Base-by-base conservation (phyloP, 2,797 vertebrate genomes). In the Potorous gilbertii region DNA sequence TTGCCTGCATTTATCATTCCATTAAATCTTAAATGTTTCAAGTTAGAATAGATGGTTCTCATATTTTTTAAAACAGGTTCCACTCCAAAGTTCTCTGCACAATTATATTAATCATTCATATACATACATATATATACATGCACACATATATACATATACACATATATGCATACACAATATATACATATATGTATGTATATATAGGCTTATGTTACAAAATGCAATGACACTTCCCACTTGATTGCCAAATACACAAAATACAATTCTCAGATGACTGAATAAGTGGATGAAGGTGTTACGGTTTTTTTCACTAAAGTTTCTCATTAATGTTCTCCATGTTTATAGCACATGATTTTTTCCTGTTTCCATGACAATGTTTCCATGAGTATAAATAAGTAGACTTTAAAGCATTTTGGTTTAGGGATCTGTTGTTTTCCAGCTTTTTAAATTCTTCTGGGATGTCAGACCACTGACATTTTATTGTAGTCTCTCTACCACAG, bases 401-500 rank as follows among this genome's bases (percentile, higher is more conserved):
- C 40, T 96, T 97, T 97, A 96, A 98, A 97, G 95, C 91, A 95
- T 94, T 95, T 96, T 96, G 96, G 96, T 94, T 93, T 96, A 97
- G 92, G n/a, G 59, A 96, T 74, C 90, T 2, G 46, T 93, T 92
- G 96, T 4, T 94, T 96, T 96, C 97, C 1, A 0, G 94, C 95
- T 97, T 94, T 96, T 91, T 95, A 97, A 97, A 94, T 90, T 95
- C 92, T 90, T 31, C 59, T 92, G 92, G 94, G 94, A 29, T 28
- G 92, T 31, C 57, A 93, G 95, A 96, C 92, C 91, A 34, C 0
- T 14, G 90, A 91, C 95, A 97, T 54, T 57, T 91, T 50, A 92
- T 89, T 18, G 3, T 55, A 92, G 92, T 40, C 28, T 94, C 52
- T 96, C 94, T 40, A 81, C 10, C 14, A 34, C 2, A 4, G 56